Percentiles rank a stretch among this genome's conserved stretches.
Conservation (phyloP, 2,888 invertebrate species). For the Sinelater perroti region DNA sequence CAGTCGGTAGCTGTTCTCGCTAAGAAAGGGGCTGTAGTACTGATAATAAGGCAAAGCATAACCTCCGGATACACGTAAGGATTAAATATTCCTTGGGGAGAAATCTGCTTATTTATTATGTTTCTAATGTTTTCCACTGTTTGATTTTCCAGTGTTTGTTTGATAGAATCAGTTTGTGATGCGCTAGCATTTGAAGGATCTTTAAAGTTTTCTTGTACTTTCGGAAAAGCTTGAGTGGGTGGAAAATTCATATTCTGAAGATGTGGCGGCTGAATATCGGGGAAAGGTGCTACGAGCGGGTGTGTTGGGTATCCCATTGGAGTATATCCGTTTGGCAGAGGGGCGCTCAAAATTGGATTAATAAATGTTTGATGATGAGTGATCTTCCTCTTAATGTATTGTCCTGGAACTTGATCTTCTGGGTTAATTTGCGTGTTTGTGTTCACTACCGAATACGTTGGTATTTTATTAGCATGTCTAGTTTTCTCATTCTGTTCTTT, state of each 20-base stretch:
- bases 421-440: conserved; percentile 41
- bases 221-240: no score
- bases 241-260: no score
- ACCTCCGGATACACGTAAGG: not conserved
- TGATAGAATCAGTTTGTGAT: conserved; percentile 1
- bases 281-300: no score
- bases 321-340: no score
- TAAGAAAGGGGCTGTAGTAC: conserved; percentile 1
- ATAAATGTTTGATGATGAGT: conserved; percentile 56
- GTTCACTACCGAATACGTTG: conserved; percentile 12
- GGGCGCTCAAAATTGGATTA: no score
- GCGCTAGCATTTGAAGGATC: not conserved
- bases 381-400: conserved; percentile 55
- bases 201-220: not conserved
- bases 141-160: conserved; percentile 47
- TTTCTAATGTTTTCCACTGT: conserved; percentile 53
- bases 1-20: not conserved
- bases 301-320: no score
- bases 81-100: conserved; percentile 9
- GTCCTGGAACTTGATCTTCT: conserved; percentile 52
- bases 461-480: not conserved
- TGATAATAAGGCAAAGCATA: not conserved
- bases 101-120: conserved; percentile 45
- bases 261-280: no score
- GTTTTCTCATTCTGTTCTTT: conserved; percentile 19